These are phyloP conservation scores for Donacobius atricapilla DNA, from an alignment of 2,113 vertebrate species.

Conservation along the genomic window DNA sequence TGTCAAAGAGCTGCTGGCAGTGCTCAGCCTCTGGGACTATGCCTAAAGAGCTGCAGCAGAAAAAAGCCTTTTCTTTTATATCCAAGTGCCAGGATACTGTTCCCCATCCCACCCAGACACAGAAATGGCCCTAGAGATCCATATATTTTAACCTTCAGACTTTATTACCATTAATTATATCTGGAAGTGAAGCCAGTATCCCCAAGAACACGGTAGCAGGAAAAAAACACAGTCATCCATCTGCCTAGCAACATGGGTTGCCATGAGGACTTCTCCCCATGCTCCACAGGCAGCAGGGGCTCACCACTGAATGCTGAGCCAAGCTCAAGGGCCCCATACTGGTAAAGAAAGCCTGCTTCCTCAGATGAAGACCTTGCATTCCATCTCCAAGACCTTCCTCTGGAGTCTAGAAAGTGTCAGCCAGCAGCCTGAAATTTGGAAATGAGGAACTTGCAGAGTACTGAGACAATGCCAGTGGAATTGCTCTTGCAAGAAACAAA, in stretches of 20 bases:
- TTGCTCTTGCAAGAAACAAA: background rate
- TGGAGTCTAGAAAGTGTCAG: background rate
- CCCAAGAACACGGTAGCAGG: conserved; percentile 7
- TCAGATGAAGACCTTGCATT: background rate
- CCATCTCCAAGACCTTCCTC: background rate
- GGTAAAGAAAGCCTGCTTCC: background rate
- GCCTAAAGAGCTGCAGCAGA: background rate
- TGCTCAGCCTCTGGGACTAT: background rate
- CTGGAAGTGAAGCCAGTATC: conserved; percentile 46
- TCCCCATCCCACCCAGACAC: background rate
- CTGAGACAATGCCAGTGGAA: background rate
- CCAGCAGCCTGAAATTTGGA: background rate
- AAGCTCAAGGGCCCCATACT: background rate
- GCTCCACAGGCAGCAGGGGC: background rate
- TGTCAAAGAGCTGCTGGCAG: conserved; percentile 24
- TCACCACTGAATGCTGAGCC: background rate
- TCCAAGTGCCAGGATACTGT: background rate
- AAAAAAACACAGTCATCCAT: conserved; percentile 62
- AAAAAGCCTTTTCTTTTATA: background rate
- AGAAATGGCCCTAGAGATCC: conserved; percentile 39
- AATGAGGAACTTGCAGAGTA: background rate
- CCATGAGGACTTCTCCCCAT: background rate
- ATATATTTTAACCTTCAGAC: conserved; percentile 46
- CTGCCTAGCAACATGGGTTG: conserved; percentile 65
- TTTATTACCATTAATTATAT: conserved; percentile 62